Conservation (phyloP, 2,888 invertebrate genomes). For the Morinoia aosen region DNA sequence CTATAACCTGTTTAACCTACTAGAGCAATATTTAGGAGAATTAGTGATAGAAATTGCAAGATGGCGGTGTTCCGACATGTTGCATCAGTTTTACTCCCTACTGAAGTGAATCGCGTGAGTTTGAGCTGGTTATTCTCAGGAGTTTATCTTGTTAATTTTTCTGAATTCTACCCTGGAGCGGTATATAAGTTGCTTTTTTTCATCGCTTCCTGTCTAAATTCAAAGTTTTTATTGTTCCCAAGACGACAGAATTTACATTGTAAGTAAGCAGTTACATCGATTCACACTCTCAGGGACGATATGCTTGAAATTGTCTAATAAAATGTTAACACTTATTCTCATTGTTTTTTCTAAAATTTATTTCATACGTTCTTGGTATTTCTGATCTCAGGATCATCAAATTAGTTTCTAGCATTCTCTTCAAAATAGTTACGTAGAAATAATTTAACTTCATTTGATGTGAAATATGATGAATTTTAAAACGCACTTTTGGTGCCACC, state of each 20-base stretch:
- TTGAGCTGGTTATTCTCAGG: neutral
- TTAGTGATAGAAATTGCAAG: neutral
- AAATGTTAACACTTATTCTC: neutral
- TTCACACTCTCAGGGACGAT: too few species aligned
- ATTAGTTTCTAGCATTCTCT: neutral
- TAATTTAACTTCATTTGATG: neutral
- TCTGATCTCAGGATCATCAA: neutral
- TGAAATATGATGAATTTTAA: neutral
- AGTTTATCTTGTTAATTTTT: neutral
- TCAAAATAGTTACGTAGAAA: neutral
- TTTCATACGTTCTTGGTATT: neutral
- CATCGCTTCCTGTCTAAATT: neutral
- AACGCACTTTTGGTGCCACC: neutral
- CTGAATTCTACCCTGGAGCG: neutral
- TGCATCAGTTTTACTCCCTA: neutral
- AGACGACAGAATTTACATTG: neutral
- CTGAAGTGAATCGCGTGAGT: neutral
- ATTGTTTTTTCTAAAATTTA: neutral
- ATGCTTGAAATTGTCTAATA: too few species aligned
- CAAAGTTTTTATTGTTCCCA: neutral
- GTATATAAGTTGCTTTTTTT: neutral
- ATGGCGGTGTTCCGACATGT: neutral
- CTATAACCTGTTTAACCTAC: neutral
- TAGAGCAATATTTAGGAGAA: neutral
- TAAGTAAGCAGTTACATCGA: neutral